Percentiles rank a stretch among this genome's conserved stretches.
These are phyloP conservation scores for Bombus superbus DNA, from an alignment of 1,140 invertebrate species.

Conservation along the genomic window DNA sequence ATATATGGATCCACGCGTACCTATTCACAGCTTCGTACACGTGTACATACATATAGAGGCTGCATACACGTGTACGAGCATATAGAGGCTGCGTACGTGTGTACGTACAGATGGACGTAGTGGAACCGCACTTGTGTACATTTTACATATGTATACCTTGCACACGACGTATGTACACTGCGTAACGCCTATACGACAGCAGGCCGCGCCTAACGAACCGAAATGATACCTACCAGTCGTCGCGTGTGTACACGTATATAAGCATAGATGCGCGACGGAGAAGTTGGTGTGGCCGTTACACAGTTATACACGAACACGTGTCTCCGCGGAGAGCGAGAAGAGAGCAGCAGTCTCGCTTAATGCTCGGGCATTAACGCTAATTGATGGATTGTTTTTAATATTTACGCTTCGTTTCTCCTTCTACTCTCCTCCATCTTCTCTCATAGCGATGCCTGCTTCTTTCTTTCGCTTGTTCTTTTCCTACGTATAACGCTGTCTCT, in stretches of 20 bases:
- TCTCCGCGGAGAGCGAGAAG: conserved; percentile 48
- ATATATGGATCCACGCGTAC: no score
- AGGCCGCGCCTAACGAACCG: conserved; percentile 73
- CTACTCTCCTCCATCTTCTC: background rate
- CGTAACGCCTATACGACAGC: conserved; percentile 61
- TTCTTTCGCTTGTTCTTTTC: conserved; percentile 18
- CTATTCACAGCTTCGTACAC: no score
- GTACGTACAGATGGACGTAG: conserved; percentile 16
- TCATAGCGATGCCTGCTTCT: background rate
- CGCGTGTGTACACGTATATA: background rate
- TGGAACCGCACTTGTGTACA: conserved; percentile 47
- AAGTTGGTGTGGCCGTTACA: background rate
- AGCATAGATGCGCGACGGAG: background rate
- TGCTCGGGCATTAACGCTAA: conserved; percentile 72
- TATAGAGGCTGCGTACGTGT: background rate
- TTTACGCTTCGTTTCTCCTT: conserved; percentile 68
- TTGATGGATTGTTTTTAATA: conserved; percentile 76
- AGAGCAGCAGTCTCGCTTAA: conserved; percentile 60
- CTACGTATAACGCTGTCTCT: background rate
- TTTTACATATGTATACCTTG: conserved; percentile 56
- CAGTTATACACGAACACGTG: conserved; percentile 45
- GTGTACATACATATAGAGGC: background rate
- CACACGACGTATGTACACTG: conserved; percentile 57
- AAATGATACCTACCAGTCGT: conserved; percentile 74
- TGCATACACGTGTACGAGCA: background rate